These are phyloP conservation scores for Aphelenchoides fujianensis DNA, from an alignment of 1,140 invertebrate genomes.

Conservation along the genomic window DNA sequence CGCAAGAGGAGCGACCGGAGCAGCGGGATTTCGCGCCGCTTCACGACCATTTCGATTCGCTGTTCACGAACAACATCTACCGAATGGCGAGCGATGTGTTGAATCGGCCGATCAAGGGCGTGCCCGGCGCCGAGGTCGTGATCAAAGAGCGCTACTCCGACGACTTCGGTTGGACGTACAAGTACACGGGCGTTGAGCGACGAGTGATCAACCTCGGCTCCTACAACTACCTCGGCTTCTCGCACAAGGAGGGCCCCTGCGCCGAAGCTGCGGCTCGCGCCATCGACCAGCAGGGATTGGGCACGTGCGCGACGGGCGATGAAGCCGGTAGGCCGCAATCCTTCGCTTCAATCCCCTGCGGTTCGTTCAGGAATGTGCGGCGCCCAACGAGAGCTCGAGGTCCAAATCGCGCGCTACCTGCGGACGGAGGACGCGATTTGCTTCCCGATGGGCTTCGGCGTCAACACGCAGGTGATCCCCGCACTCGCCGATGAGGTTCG, in stretches of 20 bases:
- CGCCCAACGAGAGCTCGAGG: slow-evolving; percentile 77
- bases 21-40: slow-evolving; percentile 79
- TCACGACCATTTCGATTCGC: slow-evolving; percentile 86
- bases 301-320: slow-evolving; percentile 64
- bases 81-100: slow-evolving; percentile 78
- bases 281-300: slow-evolving; percentile 71
- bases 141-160: slow-evolving; percentile 79
- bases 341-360: too few relatives aligned
- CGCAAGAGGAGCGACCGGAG: slow-evolving; percentile 21
- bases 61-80: slow-evolving; percentile 90
- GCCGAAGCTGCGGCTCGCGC: slow-evolving; percentile 71
- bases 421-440: slow-evolving; percentile 87
- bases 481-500: slow-evolving; percentile 74
- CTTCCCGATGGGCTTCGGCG: slow-evolving; percentile 97
- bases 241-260: slow-evolving; percentile 73
- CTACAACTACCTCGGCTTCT: slow-evolving; percentile 88
- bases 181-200: slow-evolving; percentile 77
- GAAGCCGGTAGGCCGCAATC: slow-evolving; percentile 8
- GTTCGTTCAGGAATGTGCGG: slow-evolving; percentile 14
- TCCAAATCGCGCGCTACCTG: slow-evolving; percentile 79
- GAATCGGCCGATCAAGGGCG: slow-evolving; percentile 86
- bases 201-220: slow-evolving; percentile 83
- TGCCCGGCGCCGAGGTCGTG: slow-evolving; percentile 79
- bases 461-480: slow-evolving; percentile 88
- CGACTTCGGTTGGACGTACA: slow-evolving; percentile 86